A percentile compares a stretch with the other conserved stretches of the same genome.
These are phyloP conservation scores for Luehdorfia chinensis DNA, from an alignment of 1,140 invertebrate species.

Conservation along the genomic window DNA sequence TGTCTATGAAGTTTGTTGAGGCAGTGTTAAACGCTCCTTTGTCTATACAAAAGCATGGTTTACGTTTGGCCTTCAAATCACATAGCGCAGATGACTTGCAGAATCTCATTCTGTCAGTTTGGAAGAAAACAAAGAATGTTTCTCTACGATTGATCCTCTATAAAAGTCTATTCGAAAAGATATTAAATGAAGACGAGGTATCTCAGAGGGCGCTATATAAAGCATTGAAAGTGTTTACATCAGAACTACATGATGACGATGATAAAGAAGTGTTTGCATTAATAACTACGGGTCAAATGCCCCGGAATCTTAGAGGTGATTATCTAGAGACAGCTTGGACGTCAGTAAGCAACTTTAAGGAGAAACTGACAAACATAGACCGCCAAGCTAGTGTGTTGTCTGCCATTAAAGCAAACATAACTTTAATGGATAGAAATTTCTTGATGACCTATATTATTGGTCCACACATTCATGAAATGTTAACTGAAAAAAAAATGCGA, in stretches of 20 bases:
- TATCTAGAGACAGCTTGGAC: slow-evolving; percentile 34
- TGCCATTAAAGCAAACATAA: slow-evolving; percentile 21
- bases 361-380: slow-evolving; percentile 25
- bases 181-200: slow-evolving; percentile 16
- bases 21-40: slow-evolving; percentile 38
- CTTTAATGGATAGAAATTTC: slow-evolving; percentile 27
- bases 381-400: slow-evolving; percentile 26
- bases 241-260: slow-evolving; percentile 36
- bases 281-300: slow-evolving; percentile 21
- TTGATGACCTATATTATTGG: slow-evolving; percentile 29
- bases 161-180: slow-evolving; percentile 35
- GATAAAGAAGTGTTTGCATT: slow-evolving; percentile 35
- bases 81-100: slow-evolving; percentile 36
- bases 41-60: slow-evolving; percentile 51
- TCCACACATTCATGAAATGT: slow-evolving; percentile 30
- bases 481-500: slow-evolving; percentile 22
- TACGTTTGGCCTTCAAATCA: slow-evolving; percentile 46
- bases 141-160: slow-evolving; percentile 44
- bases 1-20: slow-evolving; percentile 37
- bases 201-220: slow-evolving; percentile 30
- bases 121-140: slow-evolving; percentile 49
- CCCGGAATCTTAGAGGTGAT: slow-evolving; percentile 23
- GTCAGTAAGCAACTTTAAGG: slow-evolving; percentile 30
- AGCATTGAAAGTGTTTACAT: slow-evolving; percentile 36
- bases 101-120: slow-evolving; percentile 32